These are phyloP conservation scores for Macropus fuliginosus DNA, from an alignment of 2,797 vertebrate genomes.

Conservation along the genomic window DNA sequence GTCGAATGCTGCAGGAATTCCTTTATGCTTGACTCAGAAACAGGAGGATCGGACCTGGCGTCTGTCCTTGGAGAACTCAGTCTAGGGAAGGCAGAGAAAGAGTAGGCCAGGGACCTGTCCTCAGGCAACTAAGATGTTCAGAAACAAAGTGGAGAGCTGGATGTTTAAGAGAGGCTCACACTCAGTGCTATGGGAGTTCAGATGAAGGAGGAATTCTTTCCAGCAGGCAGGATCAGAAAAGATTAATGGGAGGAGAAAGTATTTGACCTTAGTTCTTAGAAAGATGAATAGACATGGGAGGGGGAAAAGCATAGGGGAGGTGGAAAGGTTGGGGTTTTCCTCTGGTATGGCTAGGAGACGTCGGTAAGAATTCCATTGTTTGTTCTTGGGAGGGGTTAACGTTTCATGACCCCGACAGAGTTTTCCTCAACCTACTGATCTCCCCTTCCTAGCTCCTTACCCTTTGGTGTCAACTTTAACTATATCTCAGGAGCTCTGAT, in stretches of 20 bases:
- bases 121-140: background rate
- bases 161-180: too few species aligned
- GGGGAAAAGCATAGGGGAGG: background rate
- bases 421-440: background rate
- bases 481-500: background rate
- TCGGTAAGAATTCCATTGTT: background rate
- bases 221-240: background rate
- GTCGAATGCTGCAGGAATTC: background rate
- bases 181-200: background rate
- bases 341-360: background rate
- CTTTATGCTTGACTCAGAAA: background rate
- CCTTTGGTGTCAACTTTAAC: background rate
- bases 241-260: too few species aligned
- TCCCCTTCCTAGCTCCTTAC: background rate
- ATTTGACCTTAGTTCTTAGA: background rate
- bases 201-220: background rate
- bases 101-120: background rate
- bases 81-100: background rate
- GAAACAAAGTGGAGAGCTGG: background rate
- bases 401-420: background rate
- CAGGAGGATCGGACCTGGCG: background rate
- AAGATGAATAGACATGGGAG: background rate
- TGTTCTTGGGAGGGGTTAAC: background rate
- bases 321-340: background rate
- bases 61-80: background rate